Conservation (phyloP, 2,888 invertebrate species). For the Dicyrtoma fusca region DNA sequence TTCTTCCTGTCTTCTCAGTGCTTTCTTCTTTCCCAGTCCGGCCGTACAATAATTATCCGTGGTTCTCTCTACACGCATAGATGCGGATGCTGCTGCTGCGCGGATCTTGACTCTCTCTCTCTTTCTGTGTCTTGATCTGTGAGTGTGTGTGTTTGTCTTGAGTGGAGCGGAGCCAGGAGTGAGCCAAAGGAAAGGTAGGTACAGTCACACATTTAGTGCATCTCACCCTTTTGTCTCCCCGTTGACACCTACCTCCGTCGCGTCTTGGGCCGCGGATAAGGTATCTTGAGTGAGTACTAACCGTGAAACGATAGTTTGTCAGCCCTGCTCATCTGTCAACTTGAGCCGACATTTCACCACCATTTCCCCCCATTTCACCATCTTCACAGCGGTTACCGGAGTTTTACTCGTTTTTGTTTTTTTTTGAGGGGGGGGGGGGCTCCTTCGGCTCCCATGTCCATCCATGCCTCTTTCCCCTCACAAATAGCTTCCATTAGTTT, state of each 20-base stretch:
- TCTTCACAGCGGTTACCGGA: no score
- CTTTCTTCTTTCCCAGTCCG: no score
- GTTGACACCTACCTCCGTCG: conserved; percentile 27
- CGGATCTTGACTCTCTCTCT: no score
- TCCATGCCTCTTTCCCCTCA: background rate
- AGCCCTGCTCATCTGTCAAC: conserved; percentile 33
- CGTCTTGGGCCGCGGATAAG: background rate
- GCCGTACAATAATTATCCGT: no score
- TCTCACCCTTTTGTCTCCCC: conserved; percentile 31
- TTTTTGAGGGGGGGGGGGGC: background rate
- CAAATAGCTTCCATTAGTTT: background rate
- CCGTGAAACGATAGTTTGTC: conserved; percentile 37
- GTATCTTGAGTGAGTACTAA: conserved; percentile 16
- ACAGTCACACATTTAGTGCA: conserved; percentile 14
- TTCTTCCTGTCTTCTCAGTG: no score
- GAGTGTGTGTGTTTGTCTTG: no score
- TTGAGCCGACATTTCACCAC: conserved; percentile 15
- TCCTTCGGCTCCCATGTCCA: background rate
- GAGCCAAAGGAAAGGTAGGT: conserved; percentile 6
- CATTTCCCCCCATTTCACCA: no score
- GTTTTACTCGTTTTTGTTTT: conserved; percentile 2
- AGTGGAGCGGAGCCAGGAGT: no score
- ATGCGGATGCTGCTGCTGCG: no score
- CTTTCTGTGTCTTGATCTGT: no score
- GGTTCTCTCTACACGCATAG: no score